Base-by-base conservation (phyloP, 2,888 invertebrate genomes). In the Amphiduros pacificus region DNA sequence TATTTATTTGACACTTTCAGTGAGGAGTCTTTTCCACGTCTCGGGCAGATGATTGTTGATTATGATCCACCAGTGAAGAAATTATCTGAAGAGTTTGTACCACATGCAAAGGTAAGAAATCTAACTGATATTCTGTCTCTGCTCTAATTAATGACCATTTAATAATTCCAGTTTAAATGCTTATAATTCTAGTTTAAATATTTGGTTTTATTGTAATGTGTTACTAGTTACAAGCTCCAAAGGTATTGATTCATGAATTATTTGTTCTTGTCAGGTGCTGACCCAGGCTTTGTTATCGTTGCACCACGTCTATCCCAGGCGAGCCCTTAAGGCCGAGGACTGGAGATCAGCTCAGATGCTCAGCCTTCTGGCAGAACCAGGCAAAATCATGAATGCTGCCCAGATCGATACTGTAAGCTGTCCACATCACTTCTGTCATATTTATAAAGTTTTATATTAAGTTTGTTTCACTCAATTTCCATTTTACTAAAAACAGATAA, bases 1-100 rank as follows among this genome's bases (percentile, higher is more conserved):
- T 14, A 29, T 3, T 53, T 56, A 28, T 1, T 55, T 54, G 28
- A 1, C n/a, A n/a, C 22, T 54, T 52, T 9, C 58, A 83, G 82
- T 26, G 85, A 85, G 67, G 76, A 80, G 1, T 78, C 82, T 0
- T 99, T 98, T 82, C 98, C 98, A 3, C 87, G 98, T 17, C 86
- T 99, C 54, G 99, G 98, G 0, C 96, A 95, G 84, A 90, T 99
- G 90, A 96, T 99, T 66, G 89, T 97, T 73, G 99, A 99, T 77
- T 99, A 98, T 83, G 88, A 91, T 48, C 96, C 96, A 0, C 98
- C 99, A 0, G 83, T 98, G 64, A 95, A 93, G 79, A 98, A 96
- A 78, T 85, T 99, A 0, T 90, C 93, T 0, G 98, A 99, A 80
- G 99, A 99, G 82, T 97, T 99, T 84, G 89, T 92, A 36, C 95